These are phyloP conservation scores for Artemia sinica DNA, from an alignment of 2,888 invertebrate species.

Conservation along the genomic window DNA sequence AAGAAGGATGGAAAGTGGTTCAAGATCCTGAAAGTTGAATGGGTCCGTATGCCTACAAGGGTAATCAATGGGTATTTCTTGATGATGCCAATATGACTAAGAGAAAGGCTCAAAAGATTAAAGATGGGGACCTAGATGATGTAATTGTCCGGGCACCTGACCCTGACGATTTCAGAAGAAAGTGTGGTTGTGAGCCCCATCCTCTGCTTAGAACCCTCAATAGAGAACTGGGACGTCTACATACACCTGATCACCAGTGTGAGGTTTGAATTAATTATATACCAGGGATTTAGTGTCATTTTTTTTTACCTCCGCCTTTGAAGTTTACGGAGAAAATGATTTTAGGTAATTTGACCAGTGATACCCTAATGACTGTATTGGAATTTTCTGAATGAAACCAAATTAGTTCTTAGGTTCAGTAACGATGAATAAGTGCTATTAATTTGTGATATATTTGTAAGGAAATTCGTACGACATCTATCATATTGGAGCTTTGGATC, in stretches of 20 bases:
- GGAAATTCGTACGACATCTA: no score
- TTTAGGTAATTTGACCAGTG: no score
- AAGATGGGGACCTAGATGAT: constrained; percentile 29
- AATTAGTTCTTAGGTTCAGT: no score
- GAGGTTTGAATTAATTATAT: constrained; percentile 13
- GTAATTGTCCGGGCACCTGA: constrained; percentile 32
- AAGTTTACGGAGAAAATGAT: no score
- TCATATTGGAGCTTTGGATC: no score
- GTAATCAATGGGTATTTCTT: constrained; percentile 33
- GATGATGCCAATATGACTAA: constrained; percentile 31
- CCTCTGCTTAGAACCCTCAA: constrained; percentile 64
- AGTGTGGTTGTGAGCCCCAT: constrained; percentile 61
- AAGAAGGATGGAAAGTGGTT: constrained; percentile 29
- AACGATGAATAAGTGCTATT: no score
- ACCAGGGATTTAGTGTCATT: neutral
- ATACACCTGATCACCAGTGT: constrained; percentile 46
- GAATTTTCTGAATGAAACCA: no score
- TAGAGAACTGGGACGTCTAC: constrained; percentile 51
- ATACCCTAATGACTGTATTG: no score
- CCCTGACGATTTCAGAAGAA: constrained; percentile 37
- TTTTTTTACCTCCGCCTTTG: no score
- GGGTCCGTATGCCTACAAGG: constrained; percentile 31
- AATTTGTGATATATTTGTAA: no score
- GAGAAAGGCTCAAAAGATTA: constrained; percentile 29
- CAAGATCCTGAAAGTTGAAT: constrained; percentile 28